These are phyloP conservation scores for Mnemiopsis leidyi DNA, from an alignment of 37 sponge, comb jelly and placozoan genomes.

Conservation along the genomic window DNA sequence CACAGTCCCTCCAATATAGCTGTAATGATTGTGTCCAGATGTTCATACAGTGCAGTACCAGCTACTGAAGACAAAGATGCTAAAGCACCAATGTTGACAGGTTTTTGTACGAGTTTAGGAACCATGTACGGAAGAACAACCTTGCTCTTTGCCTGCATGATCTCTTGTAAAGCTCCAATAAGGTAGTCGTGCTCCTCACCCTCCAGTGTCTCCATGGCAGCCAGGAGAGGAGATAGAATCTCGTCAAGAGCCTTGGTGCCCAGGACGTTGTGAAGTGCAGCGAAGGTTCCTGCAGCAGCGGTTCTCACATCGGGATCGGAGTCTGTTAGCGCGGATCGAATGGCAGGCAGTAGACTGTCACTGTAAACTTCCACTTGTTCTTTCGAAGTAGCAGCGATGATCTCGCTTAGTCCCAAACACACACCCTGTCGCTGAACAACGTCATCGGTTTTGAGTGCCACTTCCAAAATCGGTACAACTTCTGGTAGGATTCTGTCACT, in stretches of 20 bases:
- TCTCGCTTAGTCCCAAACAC: slow-evolving; percentile 94
- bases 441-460: slow-evolving; percentile 69
- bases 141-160: slow-evolving; percentile 88
- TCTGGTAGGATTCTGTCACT: slow-evolving; percentile 95
- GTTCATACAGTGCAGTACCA: slow-evolving; percentile 78
- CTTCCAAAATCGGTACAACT: slow-evolving; percentile 90
- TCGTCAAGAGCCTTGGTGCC: slow-evolving; percentile 85
- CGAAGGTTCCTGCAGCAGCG: slow-evolving; percentile 92
- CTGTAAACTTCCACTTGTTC: slow-evolving; percentile 81
- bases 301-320: slow-evolving; percentile 75
- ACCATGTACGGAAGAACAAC: slow-evolving; percentile 89
- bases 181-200: slow-evolving; percentile 73
- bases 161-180: slow-evolving; percentile 83
- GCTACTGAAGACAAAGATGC: slow-evolving; percentile 92
- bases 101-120: slow-evolving; percentile 78
- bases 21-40: slow-evolving; percentile 76
- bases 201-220: slow-evolving; percentile 69
- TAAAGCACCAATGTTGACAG: slow-evolving; percentile 84
- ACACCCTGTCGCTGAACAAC: slow-evolving; percentile 90
- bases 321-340: slow-evolving; percentile 82
- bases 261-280: slow-evolving; percentile 81
- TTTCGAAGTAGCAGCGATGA: slow-evolving; percentile 82
- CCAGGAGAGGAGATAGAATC: slow-evolving; percentile 79
- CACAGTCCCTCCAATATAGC: slow-evolving; percentile 73
- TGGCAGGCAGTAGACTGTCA: slow-evolving; percentile 80